phyloP scores from a whole-genome alignment of 2,113 vertebrate species.

The Ceratotherium simum region DNA sequence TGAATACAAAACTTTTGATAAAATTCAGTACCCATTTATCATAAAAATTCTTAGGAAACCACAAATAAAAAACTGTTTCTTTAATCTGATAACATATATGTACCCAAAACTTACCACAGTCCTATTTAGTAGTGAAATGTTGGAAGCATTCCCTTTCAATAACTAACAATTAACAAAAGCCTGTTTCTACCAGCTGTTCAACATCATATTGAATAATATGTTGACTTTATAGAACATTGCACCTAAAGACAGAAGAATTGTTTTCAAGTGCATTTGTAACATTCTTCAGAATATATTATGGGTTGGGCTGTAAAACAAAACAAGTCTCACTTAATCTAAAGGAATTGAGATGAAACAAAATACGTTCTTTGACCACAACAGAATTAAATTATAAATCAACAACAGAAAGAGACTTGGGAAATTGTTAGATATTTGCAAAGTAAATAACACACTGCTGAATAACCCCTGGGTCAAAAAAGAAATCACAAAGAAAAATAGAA shows the following conservation, averaged over 20 bases:
- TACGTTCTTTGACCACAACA: not conserved
- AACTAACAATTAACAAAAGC: not conserved
- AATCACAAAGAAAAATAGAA: conserved; percentile 10
- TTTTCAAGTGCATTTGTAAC: not conserved
- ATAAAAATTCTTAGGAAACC: not conserved
- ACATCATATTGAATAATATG: not conserved
- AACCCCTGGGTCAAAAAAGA: not conserved
- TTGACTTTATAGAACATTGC: not conserved
- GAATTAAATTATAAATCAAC: not conserved
- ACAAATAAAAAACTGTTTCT: not conserved
- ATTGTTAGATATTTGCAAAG: not conserved
- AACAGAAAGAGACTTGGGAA: not conserved
- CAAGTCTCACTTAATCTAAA: not conserved
- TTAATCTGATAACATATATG: not conserved
- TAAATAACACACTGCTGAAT: not conserved
- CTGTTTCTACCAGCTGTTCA: not conserved
- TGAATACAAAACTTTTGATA: not conserved
- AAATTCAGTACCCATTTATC: not conserved
- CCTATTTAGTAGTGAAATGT: not conserved
- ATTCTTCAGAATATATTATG: not conserved
- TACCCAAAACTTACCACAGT: not conserved
- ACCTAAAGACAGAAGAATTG: not conserved
- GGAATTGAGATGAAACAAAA: not conserved
- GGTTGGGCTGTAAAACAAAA: not conserved
- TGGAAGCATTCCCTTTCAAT: not conserved